These are phyloP conservation scores for Polydrusus cervinus DNA, from an alignment of 2,888 invertebrate species.

Conservation along the genomic window DNA sequence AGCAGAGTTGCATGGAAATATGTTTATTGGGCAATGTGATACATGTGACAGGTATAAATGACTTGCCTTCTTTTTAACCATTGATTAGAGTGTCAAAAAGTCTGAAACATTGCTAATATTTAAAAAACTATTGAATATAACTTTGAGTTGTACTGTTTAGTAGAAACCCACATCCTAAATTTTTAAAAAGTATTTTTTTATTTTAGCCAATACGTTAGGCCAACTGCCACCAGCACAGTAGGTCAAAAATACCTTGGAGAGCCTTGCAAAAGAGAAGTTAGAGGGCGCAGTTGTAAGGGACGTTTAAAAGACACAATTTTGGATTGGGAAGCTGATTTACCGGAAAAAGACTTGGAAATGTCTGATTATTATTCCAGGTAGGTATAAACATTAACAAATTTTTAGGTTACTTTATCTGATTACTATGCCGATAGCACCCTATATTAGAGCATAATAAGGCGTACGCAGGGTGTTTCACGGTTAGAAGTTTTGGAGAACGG, in stretches of 20 bases:
- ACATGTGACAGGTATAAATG: constrained; percentile 78
- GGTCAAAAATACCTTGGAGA: constrained; percentile 83
- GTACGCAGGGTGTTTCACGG: no score
- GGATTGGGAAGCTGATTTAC: constrained; percentile 98
- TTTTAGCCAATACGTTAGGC: constrained; percentile 85
- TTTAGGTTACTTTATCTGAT: not conserved
- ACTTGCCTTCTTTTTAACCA: no score
- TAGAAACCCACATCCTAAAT: no score
- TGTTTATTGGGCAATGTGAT: constrained; percentile 96
- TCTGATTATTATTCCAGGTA: constrained; percentile 92
- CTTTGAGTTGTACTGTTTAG: no score
- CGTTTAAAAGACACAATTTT: constrained; percentile 91
- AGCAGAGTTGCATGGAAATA: constrained; percentile 97
- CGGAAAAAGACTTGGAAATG: constrained; percentile 87
- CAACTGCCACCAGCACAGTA: constrained; percentile 85
- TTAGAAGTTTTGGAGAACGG: no score
- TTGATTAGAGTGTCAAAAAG: no score
- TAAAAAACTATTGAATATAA: no score
- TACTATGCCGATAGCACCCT: no score
- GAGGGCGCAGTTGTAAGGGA: constrained; percentile 88
- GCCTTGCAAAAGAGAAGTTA: constrained; percentile 77
- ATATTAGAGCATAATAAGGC: no score
- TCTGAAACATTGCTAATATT: no score
- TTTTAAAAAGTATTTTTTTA: not conserved
- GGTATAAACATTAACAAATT: not conserved